Conservation (phyloP, 1,140 invertebrate species). For the Ruditapes philippinarum region DNA sequence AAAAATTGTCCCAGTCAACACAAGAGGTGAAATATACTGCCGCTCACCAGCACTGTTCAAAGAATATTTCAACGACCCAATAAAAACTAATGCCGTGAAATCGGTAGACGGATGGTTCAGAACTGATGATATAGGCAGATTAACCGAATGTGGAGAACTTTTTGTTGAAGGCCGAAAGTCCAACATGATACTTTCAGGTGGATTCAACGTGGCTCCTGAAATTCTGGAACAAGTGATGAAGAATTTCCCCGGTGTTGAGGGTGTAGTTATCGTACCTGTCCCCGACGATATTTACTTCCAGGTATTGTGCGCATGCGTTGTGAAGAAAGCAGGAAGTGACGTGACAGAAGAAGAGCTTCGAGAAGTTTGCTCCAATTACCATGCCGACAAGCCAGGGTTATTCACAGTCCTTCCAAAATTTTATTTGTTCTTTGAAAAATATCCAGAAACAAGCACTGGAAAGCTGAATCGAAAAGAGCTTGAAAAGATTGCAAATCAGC, state of each 20-base stretch:
- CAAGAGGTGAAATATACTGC: not conserved
- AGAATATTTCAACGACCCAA: constrained; percentile 77
- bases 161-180: constrained; percentile 56
- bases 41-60: not conserved
- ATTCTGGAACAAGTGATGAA: constrained; percentile 37
- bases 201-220: constrained; percentile 43
- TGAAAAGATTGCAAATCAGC: not conserved
- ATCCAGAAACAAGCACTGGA: constrained; percentile 33
- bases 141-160: constrained; percentile 64
- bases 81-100: constrained; percentile 83
- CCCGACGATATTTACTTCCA: constrained; percentile 41
- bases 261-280: constrained; percentile 49
- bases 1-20: not conserved
- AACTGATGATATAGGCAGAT: constrained; percentile 85
- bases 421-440: constrained; percentile 32
- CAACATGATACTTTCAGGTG: constrained; percentile 61
- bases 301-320: constrained; percentile 46
- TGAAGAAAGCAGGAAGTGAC: constrained; percentile 4
- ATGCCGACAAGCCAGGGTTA: constrained; percentile 15
- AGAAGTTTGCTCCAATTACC: not conserved
- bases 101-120: constrained; percentile 87
- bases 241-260: not conserved
- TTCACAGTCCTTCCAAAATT: constrained; percentile 44
- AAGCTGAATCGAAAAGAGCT: not conserved
- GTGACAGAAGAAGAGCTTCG: not conserved